Base-by-base conservation (phyloP, 2,797 vertebrate genomes). In the Alauda arvensis region DNA sequence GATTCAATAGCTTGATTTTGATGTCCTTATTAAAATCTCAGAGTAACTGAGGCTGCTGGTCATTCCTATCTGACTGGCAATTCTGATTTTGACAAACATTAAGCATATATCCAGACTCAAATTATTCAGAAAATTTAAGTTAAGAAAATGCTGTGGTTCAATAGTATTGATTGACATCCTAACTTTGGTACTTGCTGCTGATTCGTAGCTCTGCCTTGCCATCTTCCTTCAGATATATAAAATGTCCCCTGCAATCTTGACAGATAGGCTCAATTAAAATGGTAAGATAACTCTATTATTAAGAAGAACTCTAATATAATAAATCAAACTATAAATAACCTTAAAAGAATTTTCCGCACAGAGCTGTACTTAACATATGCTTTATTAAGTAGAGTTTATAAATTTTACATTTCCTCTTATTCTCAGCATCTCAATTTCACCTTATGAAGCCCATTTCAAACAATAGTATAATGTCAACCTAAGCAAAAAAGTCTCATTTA, bases 251-350 rank as follows among this genome's bases (percentile, higher is more conserved):
- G 78, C 76, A 95, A 89, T 94, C 91, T 94, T 96, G 94, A 96
- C 77, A 87, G 94, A 95, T 95, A 93, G 86, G 79, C 67, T 92
- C 95, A 95, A 94, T 95, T 96, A 95, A 76, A 92, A 75, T 94
- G 92, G 93, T 96, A 96, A 94, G 95, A 96, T 95, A 96, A 96
- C 95, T 94, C 93, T 94, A 91, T 95, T 95, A 95, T 95, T 95
- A 95, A 94, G 88, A 96, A 94, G 93, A 94, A 86, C 82, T 91
- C 80, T 91, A 94, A 93, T 93, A 94, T 81, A 95, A 96, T 96
- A 95, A 94, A 96, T 95, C 94, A 95, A 95, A 88, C 93, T 95
- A 96, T 96, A 96, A 96, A 96, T 96, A 96, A 95, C 95, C 75
- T 92, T 93, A 94, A 85, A 94, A 83, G 91, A 83, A 68, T 92